phyloP scores from a whole-genome alignment of 2,888 invertebrate species.

The Cataglyphis livida region DNA sequence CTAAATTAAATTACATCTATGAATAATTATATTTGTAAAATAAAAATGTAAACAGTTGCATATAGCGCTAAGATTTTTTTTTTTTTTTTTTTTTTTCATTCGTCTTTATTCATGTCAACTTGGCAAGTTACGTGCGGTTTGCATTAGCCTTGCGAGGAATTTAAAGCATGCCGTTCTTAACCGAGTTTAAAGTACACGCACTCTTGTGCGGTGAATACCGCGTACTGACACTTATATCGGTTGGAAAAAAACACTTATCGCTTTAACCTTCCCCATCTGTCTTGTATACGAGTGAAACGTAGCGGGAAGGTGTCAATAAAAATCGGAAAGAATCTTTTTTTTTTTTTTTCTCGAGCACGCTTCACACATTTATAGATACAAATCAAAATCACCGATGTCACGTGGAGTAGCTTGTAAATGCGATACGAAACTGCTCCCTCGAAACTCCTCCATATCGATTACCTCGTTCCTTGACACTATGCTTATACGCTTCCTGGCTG shows the following conservation, averaged over 20 bases:
- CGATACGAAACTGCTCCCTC: not conserved
- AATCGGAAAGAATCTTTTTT: not conserved
- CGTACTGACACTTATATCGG: not conserved
- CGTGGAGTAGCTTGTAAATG: not conserved
- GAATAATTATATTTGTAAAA: too few relatives aligned
- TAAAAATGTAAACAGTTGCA: too few relatives aligned
- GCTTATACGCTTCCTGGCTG: not conserved
- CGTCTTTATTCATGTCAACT: not conserved
- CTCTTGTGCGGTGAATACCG: not conserved
- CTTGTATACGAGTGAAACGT: not conserved
- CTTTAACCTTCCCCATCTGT: not conserved
- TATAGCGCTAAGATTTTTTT: not conserved
- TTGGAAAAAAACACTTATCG: not conserved
- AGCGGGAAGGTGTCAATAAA: not conserved
- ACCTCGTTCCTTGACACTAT: conserved; percentile 14
- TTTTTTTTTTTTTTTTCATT: not conserved
- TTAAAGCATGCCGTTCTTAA: conserved; percentile 10
- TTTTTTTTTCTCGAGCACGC: not conserved
- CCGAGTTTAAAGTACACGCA: not conserved
- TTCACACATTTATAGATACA: conserved; percentile 12
- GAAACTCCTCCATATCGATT: conserved; percentile 8
- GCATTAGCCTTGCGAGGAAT: conserved; percentile 34
- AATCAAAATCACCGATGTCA: not conserved
- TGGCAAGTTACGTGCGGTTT: conserved; percentile 18
- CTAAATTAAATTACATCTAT: too few relatives aligned